These are phyloP conservation scores for Albula goreensis DNA, from an alignment of 2,113 vertebrate species.

Conservation along the genomic window DNA sequence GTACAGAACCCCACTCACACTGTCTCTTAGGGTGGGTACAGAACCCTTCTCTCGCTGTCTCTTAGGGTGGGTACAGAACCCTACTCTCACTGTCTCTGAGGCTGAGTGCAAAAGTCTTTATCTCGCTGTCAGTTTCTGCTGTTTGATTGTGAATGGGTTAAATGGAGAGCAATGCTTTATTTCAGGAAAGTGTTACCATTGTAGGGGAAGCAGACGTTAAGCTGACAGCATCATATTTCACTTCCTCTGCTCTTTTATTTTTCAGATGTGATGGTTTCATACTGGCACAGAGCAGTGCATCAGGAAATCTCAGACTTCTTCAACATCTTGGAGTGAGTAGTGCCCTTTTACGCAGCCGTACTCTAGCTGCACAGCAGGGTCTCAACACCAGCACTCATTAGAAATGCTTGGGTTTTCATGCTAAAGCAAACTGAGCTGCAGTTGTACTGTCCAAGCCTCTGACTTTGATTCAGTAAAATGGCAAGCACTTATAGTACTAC, in stretches of 20 bases:
- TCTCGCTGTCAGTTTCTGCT: not conserved
- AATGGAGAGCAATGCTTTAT: not conserved
- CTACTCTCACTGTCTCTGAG: too few species aligned
- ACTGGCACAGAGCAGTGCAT: conserved; percentile 91
- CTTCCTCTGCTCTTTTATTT: conserved; percentile 28
- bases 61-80: conserved; percentile 77
- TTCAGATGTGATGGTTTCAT: conserved; percentile 91
- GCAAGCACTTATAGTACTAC: too few species aligned
- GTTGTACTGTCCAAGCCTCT: too few species aligned
- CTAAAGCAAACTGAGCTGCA: too few species aligned
- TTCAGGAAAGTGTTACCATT: not conserved
- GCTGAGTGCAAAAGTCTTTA: too few species aligned
- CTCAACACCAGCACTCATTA: too few species aligned
- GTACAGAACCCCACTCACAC: too few species aligned
- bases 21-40: too few species aligned
- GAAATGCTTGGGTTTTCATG: too few species aligned
- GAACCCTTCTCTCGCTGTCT: conserved; percentile 70
- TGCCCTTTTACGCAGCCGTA: not conserved
- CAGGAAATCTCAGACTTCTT: conserved; percentile 97
- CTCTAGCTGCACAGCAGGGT: not conserved
- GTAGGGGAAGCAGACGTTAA: not conserved
- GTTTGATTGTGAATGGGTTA: not conserved
- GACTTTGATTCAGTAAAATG: too few species aligned
- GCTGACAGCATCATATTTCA: not conserved
- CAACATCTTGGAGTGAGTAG: conserved; percentile 95